A percentile compares a stretch with the other conserved stretches of the same genome.
Evolutionary conservation across 2,888 invertebrate genomes (phyloP).

Genomic region (Clunio marinus): DNA sequence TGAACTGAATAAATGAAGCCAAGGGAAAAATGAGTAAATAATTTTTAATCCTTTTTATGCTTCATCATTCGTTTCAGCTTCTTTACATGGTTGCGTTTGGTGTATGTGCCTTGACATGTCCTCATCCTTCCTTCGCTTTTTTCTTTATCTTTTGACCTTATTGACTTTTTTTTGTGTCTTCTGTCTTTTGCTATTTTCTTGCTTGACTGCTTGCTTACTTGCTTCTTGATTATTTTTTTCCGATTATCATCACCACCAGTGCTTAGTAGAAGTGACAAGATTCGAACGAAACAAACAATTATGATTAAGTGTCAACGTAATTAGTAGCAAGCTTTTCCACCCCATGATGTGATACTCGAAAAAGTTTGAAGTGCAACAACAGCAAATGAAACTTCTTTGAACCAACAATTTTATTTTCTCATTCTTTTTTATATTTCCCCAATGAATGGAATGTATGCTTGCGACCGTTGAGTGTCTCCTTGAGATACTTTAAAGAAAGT

Average conservation of each 20-base stretch:
- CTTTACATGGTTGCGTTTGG: too few species aligned
- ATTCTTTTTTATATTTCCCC: too few species aligned
- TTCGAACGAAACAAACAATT: too few species aligned
- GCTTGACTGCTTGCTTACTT: too few species aligned
- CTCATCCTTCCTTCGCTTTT: not conserved
- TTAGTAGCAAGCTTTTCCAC: constrained; percentile 5
- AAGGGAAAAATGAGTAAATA: not conserved
- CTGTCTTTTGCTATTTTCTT: too few species aligned
- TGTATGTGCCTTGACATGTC: too few species aligned
- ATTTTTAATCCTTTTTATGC: not conserved
- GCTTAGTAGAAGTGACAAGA: too few species aligned
- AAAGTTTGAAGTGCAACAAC: too few species aligned
- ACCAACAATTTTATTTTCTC: too few species aligned
- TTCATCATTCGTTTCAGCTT: not conserved
- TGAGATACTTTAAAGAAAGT: not conserved
- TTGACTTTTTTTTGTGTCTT: constrained; percentile 8
- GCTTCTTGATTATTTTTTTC: too few species aligned
- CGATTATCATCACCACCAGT: too few species aligned
- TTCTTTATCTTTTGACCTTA: not conserved
- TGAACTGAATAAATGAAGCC: not conserved
- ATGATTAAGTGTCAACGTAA: constrained; percentile 9
- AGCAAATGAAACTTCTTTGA: too few species aligned
- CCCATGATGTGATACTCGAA: not conserved
- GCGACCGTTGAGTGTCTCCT: not conserved
- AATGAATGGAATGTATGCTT: not conserved